A percentile compares a stretch with the other conserved stretches of the same genome.
Conservation (phyloP, 2,113 vertebrate species). For the Penelope pileata region DNA sequence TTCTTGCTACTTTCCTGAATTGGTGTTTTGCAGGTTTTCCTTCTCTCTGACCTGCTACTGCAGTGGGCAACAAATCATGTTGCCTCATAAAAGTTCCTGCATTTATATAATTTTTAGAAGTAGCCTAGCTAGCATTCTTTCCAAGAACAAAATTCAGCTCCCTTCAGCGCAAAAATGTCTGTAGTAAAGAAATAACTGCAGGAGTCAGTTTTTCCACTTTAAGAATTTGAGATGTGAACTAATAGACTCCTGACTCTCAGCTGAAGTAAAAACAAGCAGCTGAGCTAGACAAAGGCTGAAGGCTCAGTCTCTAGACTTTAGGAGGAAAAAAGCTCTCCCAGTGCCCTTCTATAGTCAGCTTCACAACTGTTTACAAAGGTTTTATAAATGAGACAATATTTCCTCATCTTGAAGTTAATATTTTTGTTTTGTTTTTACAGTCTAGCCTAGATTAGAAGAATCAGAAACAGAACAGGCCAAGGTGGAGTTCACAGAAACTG, state of each 20-base stretch:
- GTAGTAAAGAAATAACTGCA: neutral
- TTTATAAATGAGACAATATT: neutral
- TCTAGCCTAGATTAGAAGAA: neutral
- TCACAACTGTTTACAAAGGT: neutral
- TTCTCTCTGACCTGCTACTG: neutral
- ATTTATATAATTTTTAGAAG: neutral
- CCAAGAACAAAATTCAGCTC: neutral
- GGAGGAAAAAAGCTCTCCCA: neutral
- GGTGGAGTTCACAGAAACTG: neutral
- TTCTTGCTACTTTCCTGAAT: neutral
- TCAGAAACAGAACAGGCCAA: neutral
- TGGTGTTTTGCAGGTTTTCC: neutral
- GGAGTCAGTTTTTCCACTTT: constrained; percentile 20
- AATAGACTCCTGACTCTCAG: neutral
- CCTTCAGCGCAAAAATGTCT: neutral
- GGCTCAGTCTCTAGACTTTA: neutral
- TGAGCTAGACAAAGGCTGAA: neutral
- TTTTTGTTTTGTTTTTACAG: neutral
- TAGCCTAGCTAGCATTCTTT: neutral
- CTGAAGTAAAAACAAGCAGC: neutral
- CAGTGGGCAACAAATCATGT: neutral
- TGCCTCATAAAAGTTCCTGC: neutral
- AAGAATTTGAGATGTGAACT: neutral
- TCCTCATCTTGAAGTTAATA: neutral
- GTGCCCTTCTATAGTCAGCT: neutral